Conservation (phyloP, 2,113 vertebrate species). For the Siniperca knerii region DNA sequence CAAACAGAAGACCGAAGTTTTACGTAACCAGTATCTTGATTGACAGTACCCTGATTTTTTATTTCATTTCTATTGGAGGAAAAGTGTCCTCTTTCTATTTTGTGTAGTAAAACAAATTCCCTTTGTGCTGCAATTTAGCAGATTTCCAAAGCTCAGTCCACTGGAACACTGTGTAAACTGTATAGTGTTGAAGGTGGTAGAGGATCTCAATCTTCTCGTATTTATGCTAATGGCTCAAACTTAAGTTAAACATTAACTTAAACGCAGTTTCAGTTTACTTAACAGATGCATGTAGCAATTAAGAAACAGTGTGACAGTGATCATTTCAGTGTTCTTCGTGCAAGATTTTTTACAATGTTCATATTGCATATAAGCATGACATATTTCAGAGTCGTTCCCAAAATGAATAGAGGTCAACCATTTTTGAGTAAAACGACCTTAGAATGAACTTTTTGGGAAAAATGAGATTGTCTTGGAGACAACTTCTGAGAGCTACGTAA, state of each 20-base stretch:
- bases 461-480: constrained; percentile 36
- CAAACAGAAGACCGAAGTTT: not conserved
- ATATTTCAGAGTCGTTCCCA: not conserved
- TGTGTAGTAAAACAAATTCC: not conserved
- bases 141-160: not conserved
- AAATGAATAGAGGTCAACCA: not conserved
- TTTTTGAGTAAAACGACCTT: constrained; percentile 17
- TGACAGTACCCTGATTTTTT: not conserved
- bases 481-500: constrained; percentile 37
- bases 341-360: too few relatives aligned
- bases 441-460: constrained; percentile 3
- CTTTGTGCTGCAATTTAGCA: not conserved
- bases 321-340: not conserved
- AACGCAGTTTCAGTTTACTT: not conserved
- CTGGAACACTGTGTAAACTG: not conserved
- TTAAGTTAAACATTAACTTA: too few relatives aligned
- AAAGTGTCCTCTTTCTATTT: not conserved
- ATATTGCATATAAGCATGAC: not conserved
- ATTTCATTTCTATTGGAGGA: not conserved
- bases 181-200: too few relatives aligned
- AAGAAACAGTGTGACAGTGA: not conserved
- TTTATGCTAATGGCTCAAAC: not conserved
- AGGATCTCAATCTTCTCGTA: too few relatives aligned
- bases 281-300: not conserved
- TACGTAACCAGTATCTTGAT: not conserved